A percentile compares a stretch with the other conserved stretches of the same genome.
Evolutionary conservation across 2,888 invertebrate species (phyloP).

Genomic region (Xestoiulus laeticollis): DNA sequence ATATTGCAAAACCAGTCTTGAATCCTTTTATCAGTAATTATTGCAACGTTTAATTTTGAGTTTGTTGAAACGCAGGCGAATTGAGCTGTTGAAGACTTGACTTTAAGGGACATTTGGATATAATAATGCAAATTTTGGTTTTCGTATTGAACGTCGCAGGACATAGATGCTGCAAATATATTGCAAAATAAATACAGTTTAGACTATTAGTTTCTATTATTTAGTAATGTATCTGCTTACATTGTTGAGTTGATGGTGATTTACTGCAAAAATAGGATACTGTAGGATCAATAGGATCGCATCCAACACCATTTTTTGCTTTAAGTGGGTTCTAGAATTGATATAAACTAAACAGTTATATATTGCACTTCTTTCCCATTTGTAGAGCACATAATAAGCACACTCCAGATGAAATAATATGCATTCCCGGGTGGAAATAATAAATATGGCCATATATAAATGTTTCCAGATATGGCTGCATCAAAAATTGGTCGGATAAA

Average conservation of each 20-base stretch:
- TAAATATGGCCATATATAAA: too few species aligned
- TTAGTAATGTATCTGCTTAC: background rate
- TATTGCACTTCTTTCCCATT: too few species aligned
- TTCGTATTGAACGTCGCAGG: background rate
- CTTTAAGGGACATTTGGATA: background rate
- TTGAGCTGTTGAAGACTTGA: background rate
- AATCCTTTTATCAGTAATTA: background rate
- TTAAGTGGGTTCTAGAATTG: background rate
- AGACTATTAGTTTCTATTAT: too few species aligned
- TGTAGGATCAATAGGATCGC: background rate
- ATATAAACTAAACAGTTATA: background rate
- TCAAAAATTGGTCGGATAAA: too few species aligned
- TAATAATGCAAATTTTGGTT: background rate
- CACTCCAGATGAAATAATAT: too few species aligned
- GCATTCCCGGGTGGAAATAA: too few species aligned
- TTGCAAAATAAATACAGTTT: background rate
- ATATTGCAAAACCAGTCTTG: slow-evolving; percentile 25
- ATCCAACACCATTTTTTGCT: background rate
- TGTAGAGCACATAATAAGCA: too few species aligned
- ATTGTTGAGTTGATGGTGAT: background rate
- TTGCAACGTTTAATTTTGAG: background rate
- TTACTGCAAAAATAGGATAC: background rate
- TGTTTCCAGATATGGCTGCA: too few species aligned
- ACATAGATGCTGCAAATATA: background rate
- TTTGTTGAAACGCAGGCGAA: background rate